Evolutionary conservation across 2,888 invertebrate genomes (phyloP), one percentile per base, ranked within the genome.

Genomic region (Watsonalla binaria): DNA sequence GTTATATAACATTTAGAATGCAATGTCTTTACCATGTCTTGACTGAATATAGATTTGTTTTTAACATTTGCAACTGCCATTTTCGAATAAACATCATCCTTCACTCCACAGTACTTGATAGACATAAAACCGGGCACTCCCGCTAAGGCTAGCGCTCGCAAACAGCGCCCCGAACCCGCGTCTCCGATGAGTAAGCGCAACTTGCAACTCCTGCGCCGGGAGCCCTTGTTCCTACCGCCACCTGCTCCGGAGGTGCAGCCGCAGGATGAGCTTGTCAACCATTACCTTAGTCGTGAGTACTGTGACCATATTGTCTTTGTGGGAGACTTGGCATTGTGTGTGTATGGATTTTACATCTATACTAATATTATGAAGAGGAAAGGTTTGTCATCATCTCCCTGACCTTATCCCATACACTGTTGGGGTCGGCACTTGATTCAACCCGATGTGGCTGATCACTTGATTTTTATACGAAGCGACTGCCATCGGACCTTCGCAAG

Each of bases 101-200:
- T 24, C 24, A 42, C 11, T 0, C 42, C 11, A 1, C 74, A 88
- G 88, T 90, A 70, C 60, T 49, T 87, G 35, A 73, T 88, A 61
- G 83, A 87, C 51, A 64, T 63, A 0, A 78, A 72, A 4, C 72
- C 81, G 0, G 48, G 58, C 0, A 86, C 86, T 0, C 86, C 87
- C 0, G 72, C 68, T 0, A 84, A 85, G 56, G 58, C 68, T 0
- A 72, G 73, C 46, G 68, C 68, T 0, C 76, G 77, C 42, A 78
- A 75, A 55, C 67, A 66, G 37, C 61, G 62, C 24, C 15, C 65
- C 11, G 85, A 84, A 53, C 67, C 79, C 2, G 81, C 85, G 0
- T 91, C 91, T 0, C 91, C 91, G 0, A 88, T 90, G 89, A 89
- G 88, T 74, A 84, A 82, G 56, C 76, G 92, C 56, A 93, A 91